Evolutionary conservation across 2,888 invertebrate species (phyloP), one percentile per base, ranked within the genome.

Genomic region (Ernsta delagoae): DNA sequence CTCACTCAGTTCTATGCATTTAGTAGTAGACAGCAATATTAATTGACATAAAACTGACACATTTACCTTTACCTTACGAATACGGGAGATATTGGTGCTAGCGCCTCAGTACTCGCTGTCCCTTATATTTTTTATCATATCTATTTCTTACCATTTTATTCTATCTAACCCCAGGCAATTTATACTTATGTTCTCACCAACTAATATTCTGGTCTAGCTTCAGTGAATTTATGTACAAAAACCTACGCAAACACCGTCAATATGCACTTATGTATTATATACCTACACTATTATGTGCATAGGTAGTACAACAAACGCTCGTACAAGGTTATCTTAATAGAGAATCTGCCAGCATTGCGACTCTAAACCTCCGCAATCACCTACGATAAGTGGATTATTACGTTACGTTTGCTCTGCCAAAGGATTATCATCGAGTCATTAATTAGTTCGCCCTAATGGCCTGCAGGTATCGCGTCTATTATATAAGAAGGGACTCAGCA

Each of bases 321-420:
- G 56, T 31, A 57, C 61, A 62, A 62, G 63, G 63, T 59, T 63
- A 57, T 69, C 68, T 50, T 45, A 12, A 12, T 59, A 50, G 54
- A 59, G 45, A 68, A 56, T 68, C 43, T 39, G 56, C 53, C 31
- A 24, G 36, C 50, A 50, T 6, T 53, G 62, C 41, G 31, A 34
- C 50, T 63, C 62, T 48, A 62, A 67, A 57, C 56, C 59, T 59
- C 31, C 24, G 12, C 53, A 63, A 53, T 66, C 39, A 53, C 12
- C 31, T 59, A 11, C 50, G 50, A 59, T 69, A 63, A 63, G 48
- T 53, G 57, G 59, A 69, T 63, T 67, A 60, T 60, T 39, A 62
- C 48, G 61, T 67, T 62, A 68, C 62, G 57, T 57, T 62, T 68
- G 48, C 56, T 57, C 50, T 62, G 56, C 68, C 68, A 68, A 68